Evolutionary conservation across 2,888 invertebrate species (phyloP), one percentile per base, ranked within the genome.

Genomic region (Acheta domesticus): DNA sequence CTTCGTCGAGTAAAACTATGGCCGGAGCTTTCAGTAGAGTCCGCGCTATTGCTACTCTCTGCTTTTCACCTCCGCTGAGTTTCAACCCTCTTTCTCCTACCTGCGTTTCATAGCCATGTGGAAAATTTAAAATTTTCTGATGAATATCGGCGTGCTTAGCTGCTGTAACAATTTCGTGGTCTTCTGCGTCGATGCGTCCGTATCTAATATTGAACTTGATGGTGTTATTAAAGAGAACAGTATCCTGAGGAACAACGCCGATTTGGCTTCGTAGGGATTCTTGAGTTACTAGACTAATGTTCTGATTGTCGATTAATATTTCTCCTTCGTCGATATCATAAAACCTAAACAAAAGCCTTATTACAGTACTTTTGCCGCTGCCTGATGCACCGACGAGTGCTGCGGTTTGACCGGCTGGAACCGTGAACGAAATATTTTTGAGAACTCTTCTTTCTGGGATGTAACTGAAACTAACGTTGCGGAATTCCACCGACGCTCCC

Each of bases 41-140:
- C 82, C 99, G 89, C 0, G 99, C 99, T 82, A 99, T 99, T 0
- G 98, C 99, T 80, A 99, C 96, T 83, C 98, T 90, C 86, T 99
- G 99, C 85, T 99, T 99, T 86, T 99, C 99, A 2, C 99, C 99
- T 2, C 99, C 99, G 85, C 98, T 98, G 81, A 99, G 88, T 82
- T 97, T 93, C 80, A 99, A 87, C 11, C 99, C 99, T 85, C 99
- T 89, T 87, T 99, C 99, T 11, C 99, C 99, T 21, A 99, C 96
- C 89, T 92, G 91, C 0, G 96, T 95, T 78, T 96, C 94, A 85
- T 96, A 96, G 75, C 91, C 92, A 82, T 96, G 95, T 1, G 98
- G 96, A 87, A 99, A 98, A n/a, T 93, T 91, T 1, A 95, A 87
- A 81, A 99, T 98, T 85, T 92, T 91, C 74, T 96, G 94, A 85